Base-by-base conservation (phyloP, 2,888 invertebrate genomes). In the Dasysyrphus tricinctus region DNA sequence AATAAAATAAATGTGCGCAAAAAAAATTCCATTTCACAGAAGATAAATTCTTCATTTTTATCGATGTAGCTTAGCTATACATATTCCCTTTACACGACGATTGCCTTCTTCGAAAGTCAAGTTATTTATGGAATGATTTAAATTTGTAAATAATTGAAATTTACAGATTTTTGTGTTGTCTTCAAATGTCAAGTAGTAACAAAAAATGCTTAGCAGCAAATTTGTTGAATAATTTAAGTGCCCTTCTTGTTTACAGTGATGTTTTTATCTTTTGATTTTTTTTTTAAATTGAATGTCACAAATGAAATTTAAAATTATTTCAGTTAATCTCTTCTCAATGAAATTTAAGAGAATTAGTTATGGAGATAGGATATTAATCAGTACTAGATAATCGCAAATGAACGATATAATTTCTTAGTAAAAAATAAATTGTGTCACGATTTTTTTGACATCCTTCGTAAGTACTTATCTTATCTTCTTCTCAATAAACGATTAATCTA, bases 41-140 rank as follows among this genome's bases (percentile, higher is more conserved):
- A 54, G 14, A 51, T 51, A 29, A 24, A 51, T 54, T n/a, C 3
- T 6, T 32, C 51, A 19, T 29, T 24, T 19, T 9, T 47, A 59
- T 69, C 32, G n/a, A n/a, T n/a, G n/a, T 61, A 61, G 51, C 11
- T 44, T 16, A n/a, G n/a, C n/a, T n/a, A n/a, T n/a, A n/a, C n/a
- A n/a, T n/a, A n/a, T 61, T 78, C 14, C 1, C 37, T 9, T 51
- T 16, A 7, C 29, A 24, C 63, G 24, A 63, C n/a, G 8, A 39
- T 34, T 61, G 5, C 32, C 61, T 8, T 5, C 16, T 11, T 72
- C 47, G 34, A 56, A 56, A 9, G 65, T 54, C 72, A 77, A 51
- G 76, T 81, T 72, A 72, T 72, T 72, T 65, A 51, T 47, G n/a
- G 78, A 73, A 69, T 49, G 75, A 78, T 79, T 74, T 74, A 74